Evolutionary conservation across 2,113 vertebrate genomes (phyloP).

Genomic region (Sander lucioperca): DNA sequence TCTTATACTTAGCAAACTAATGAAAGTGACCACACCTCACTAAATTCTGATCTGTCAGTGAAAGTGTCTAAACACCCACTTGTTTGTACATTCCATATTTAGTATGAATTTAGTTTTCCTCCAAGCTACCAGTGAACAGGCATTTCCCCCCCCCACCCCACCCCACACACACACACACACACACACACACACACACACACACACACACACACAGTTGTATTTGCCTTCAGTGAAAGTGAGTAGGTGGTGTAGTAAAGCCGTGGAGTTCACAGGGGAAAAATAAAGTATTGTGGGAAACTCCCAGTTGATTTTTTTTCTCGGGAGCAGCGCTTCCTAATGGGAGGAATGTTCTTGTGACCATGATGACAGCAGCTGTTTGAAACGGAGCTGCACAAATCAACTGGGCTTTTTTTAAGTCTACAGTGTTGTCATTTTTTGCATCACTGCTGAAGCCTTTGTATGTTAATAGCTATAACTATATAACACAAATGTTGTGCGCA

Average conservation of each 20-base stretch:
- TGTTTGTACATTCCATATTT: not conserved
- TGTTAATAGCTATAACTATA: no score
- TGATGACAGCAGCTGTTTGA: conserved; percentile 17
- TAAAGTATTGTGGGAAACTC: conserved; percentile 70
- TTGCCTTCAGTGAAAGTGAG: conserved; percentile 25
- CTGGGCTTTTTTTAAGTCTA: not conserved
- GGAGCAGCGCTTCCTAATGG: conserved; percentile 63
- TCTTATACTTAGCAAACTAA: not conserved
- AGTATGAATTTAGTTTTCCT: not conserved
- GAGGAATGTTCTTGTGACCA: conserved; percentile 61
- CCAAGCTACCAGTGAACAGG: not conserved
- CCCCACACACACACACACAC: not conserved
- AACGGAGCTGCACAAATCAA: conserved; percentile 3
- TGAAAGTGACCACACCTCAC: not conserved
- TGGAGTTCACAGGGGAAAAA: conserved; percentile 20
- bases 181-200: conserved; percentile 4
- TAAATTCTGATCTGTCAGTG: not conserved
- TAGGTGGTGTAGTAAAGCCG: conserved; percentile 22
- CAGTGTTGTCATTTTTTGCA: not conserved
- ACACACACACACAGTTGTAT: conserved; percentile 11
- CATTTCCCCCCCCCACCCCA: not conserved
- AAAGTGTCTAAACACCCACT: not conserved
- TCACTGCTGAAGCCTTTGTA: not conserved
- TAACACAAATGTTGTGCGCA: no score
- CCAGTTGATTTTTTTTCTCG: conserved; percentile 41